Conservation (phyloP, 64 coral and sea anemone genomes). For the Montipora sp. region DNA sequence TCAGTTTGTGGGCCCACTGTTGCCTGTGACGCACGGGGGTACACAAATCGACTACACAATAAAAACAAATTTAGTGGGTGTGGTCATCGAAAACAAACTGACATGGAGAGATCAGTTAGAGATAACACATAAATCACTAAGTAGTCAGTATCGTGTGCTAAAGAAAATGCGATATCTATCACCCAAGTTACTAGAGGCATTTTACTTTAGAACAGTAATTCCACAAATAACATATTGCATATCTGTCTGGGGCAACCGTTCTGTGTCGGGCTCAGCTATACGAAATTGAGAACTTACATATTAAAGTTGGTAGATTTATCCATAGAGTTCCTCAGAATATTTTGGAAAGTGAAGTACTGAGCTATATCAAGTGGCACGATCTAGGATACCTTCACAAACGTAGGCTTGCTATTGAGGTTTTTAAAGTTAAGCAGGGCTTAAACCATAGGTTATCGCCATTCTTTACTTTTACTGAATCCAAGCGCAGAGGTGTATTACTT, state of each 20-base stretch:
- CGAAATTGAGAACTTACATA: conserved; percentile 1
- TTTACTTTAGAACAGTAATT: background rate
- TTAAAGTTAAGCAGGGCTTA: no score
- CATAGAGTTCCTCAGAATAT: no score
- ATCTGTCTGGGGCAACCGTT: no score
- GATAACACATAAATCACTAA: background rate
- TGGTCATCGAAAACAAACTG: background rate
- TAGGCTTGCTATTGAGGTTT: no score
- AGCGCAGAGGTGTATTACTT: no score
- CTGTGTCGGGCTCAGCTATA: background rate
- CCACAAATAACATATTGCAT: conserved; percentile 26
- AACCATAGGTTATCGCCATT: no score
- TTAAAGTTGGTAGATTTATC: no score
- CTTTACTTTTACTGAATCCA: no score
- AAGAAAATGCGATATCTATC: background rate
- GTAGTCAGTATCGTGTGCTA: background rate
- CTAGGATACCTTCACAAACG: no score
- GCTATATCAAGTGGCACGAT: no score
- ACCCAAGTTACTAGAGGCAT: background rate
- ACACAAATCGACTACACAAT: background rate
- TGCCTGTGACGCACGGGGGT: background rate
- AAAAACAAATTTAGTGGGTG: background rate
- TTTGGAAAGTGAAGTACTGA: no score
- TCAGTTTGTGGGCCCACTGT: background rate
- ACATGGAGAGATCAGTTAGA: background rate